Conservation (phyloP, 2,113 vertebrate genomes). For the Catagonus wagneri region DNA sequence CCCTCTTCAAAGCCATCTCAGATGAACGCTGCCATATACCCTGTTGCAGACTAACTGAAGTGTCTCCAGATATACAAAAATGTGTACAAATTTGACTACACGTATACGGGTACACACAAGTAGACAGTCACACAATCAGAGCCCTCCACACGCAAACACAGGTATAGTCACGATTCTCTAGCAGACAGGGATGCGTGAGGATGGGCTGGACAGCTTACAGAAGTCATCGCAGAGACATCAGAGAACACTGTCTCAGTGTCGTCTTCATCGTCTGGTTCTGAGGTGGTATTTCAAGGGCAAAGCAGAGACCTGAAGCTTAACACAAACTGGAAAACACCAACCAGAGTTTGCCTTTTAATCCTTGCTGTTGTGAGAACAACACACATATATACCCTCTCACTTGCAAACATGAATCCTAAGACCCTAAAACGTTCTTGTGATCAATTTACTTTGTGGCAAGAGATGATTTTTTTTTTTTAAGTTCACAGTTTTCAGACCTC, state of each 20-base stretch:
- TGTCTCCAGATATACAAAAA: not conserved
- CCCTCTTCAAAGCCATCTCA: not conserved
- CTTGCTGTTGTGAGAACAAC: not conserved
- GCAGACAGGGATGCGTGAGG: not conserved
- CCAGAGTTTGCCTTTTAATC: not conserved
- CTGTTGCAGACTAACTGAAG: not conserved
- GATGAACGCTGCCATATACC: not conserved
- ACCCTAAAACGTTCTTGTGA: not conserved
- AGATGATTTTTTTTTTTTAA: not conserved
- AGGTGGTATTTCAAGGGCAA: not conserved
- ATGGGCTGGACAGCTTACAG: not conserved
- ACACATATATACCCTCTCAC: not conserved
- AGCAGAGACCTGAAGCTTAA: not conserved
- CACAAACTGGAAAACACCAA: not conserved
- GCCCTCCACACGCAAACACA: not conserved
- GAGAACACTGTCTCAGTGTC: not conserved
- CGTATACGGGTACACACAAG: not conserved
- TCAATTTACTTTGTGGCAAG: not conserved
- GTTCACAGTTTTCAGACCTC: conserved; percentile 7
- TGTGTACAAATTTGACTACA: not conserved
- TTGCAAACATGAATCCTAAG: not conserved
- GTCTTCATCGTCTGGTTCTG: not conserved
- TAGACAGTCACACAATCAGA: not conserved
- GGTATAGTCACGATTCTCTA: not conserved
- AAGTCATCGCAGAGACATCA: not conserved